Conservation (phyloP, 2,888 invertebrate species). For the Patella depressa region DNA sequence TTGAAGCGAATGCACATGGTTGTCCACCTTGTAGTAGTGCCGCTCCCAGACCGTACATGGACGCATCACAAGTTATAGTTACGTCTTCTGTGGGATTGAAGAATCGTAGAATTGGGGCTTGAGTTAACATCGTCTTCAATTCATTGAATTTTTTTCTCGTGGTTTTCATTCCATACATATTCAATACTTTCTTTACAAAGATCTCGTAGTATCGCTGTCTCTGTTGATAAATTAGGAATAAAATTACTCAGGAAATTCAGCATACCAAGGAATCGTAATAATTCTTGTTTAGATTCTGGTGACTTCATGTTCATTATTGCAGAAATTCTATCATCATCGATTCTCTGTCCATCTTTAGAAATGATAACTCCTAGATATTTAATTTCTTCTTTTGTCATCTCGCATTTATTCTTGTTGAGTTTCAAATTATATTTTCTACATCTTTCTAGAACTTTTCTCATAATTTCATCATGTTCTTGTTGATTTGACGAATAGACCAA, state of each 20-base stretch:
- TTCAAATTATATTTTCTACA: conserved; percentile 2
- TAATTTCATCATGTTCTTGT: no score
- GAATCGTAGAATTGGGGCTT: conserved; percentile 12
- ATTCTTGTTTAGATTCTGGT: conserved; percentile 1
- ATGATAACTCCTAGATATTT: conserved; percentile 15
- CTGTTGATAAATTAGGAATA: conserved; percentile 3
- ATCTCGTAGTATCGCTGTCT: conserved; percentile 5
- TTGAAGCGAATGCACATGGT: not conserved
- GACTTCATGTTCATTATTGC: not conserved
- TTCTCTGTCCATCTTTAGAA: not conserved
- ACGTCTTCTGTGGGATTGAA: conserved; percentile 3
- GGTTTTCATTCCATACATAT: not conserved
- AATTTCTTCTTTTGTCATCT: not conserved
- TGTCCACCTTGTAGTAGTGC: not conserved
- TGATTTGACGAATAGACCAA: not conserved
- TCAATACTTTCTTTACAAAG: not conserved
- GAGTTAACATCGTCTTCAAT: not conserved
- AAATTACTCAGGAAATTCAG: not conserved
- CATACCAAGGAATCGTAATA: conserved; percentile 7
- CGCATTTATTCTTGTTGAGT: not conserved
- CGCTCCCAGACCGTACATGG: not conserved
- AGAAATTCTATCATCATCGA: not conserved
- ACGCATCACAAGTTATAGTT: not conserved
- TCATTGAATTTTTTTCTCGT: not conserved
- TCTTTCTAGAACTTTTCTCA: not conserved